Evolutionary conservation across 2,797 vertebrate genomes (phyloP).

Genomic region (Lycodopsis pacificus): DNA sequence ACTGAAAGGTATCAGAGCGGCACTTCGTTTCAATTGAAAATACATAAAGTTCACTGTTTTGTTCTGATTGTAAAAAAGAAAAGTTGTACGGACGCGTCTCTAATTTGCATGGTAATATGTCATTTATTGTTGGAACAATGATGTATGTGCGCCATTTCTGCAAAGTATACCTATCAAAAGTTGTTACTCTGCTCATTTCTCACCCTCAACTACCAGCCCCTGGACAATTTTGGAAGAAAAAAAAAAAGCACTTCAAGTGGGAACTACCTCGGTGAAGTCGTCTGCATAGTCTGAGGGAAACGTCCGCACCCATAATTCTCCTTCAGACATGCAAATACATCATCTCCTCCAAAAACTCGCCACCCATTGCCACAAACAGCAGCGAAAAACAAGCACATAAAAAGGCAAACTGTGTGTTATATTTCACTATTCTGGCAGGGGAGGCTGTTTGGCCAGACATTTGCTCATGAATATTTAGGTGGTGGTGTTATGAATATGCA

Average conservation of each 20-base stretch:
- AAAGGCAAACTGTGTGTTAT: slow-evolving; percentile 79
- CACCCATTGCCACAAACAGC: slow-evolving; percentile 68
- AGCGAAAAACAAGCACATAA: slow-evolving; percentile 80
- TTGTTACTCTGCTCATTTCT: slow-evolving; percentile 74
- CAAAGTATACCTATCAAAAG: slow-evolving; percentile 78
- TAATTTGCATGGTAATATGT: slow-evolving; percentile 76
- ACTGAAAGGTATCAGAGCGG: background rate
- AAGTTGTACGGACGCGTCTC: slow-evolving; percentile 27
- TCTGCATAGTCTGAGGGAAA: slow-evolving; percentile 52
- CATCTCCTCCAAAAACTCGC: slow-evolving; percentile 59
- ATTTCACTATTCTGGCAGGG: slow-evolving; percentile 78
- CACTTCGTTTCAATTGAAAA: slow-evolving; percentile 39
- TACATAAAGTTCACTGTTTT: slow-evolving; percentile 50
- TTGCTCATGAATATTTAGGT: slow-evolving; percentile 85
- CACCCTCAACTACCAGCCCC: slow-evolving; percentile 64
- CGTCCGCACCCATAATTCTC: slow-evolving; percentile 68
- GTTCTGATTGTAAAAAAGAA: slow-evolving; percentile 62
- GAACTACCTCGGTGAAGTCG: slow-evolving; percentile 47
- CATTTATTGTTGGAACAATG: slow-evolving; percentile 73
- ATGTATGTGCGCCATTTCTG: slow-evolving; percentile 67
- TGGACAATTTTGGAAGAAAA: slow-evolving; percentile 49
- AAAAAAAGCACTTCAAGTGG: slow-evolving; percentile 14
- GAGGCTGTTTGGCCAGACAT: slow-evolving; percentile 79
- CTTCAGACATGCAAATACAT: slow-evolving; percentile 70
- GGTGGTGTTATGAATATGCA: slow-evolving; percentile 82